Percentiles rank a stretch among this genome's conserved stretches.
Evolutionary conservation across 2,113 vertebrate species (phyloP).

Genomic region (Cavia porcellus): DNA sequence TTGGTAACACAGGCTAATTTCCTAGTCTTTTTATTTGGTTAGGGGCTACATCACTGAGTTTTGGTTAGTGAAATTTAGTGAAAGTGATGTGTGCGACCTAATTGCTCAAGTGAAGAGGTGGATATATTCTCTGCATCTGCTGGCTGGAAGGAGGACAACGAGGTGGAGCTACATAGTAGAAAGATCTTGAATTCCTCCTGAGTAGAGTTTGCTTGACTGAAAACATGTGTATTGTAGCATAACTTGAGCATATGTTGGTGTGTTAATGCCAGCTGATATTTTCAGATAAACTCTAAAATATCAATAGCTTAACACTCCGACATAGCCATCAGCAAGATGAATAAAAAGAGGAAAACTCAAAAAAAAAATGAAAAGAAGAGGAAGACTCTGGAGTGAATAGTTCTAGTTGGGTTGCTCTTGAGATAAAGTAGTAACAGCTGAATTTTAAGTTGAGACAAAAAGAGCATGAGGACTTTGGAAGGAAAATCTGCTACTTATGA

Average conservation of each 20-base stretch:
- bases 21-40: not conserved
- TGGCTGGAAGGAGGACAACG: not conserved
- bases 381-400: not conserved
- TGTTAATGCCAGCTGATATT: not conserved
- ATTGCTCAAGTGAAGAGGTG: not conserved
- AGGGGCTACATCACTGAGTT: not conserved
- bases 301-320: too few species aligned
- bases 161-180: not conserved
- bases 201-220: not conserved
- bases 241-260: not conserved
- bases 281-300: too few species aligned
- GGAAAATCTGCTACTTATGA: not conserved
- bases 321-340: not conserved
- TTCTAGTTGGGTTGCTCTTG: not conserved
- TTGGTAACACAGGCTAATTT: not conserved
- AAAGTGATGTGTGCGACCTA: not conserved
- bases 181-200: not conserved
- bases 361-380: too few species aligned
- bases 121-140: not conserved
- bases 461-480: not conserved
- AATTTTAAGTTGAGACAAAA: not conserved
- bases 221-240: not conserved
- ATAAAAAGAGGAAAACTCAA: not conserved
- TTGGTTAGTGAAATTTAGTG: not conserved
- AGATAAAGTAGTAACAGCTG: not conserved